Conservation (phyloP, 2,797 vertebrate species). For the Miichthys miiuy region DNA sequence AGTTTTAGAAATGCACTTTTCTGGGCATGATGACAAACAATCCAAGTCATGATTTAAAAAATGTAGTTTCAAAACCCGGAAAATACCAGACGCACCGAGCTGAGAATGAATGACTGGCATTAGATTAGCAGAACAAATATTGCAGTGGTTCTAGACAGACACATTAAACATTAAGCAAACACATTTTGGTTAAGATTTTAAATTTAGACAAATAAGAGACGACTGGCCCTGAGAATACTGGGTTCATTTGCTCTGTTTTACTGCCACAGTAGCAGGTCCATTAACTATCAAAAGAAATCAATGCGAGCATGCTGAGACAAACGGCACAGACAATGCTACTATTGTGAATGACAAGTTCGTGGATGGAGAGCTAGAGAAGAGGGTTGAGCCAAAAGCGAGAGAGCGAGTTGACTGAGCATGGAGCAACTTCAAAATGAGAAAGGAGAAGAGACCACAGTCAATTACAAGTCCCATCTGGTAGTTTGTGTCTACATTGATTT, state of each 20-base stretch:
- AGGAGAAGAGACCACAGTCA: conserved; percentile 68
- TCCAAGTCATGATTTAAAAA: neutral
- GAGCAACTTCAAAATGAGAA: conserved; percentile 59
- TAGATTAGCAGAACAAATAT: conserved; percentile 30
- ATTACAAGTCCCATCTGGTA: conserved; percentile 81
- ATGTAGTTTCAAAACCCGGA: conserved; percentile 20
- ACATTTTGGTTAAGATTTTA: conserved; percentile 36
- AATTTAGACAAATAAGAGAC: conserved; percentile 35
- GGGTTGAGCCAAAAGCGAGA: conserved; percentile 24
- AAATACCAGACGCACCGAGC: conserved; percentile 25
- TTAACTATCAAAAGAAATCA: conserved; percentile 67
- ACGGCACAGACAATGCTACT: conserved; percentile 34
- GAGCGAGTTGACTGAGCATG: conserved; percentile 23
- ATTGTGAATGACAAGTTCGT: conserved; percentile 27
- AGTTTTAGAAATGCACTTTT: conserved; percentile 16
- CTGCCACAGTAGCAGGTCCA: conserved; percentile 37
- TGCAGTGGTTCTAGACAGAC: conserved; percentile 6
- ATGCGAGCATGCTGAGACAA: conserved; percentile 52
- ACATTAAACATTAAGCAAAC: conserved; percentile 42
- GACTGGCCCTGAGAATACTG: conserved; percentile 13
- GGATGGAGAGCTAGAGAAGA: conserved; percentile 21
- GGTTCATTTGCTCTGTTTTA: conserved; percentile 44
- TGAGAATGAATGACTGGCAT: conserved; percentile 31
- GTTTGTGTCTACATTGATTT: conserved; percentile 84
- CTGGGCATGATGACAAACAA: conserved; percentile 24